Conservation (phyloP, 2,888 invertebrate species). For the Ophion costatus region DNA sequence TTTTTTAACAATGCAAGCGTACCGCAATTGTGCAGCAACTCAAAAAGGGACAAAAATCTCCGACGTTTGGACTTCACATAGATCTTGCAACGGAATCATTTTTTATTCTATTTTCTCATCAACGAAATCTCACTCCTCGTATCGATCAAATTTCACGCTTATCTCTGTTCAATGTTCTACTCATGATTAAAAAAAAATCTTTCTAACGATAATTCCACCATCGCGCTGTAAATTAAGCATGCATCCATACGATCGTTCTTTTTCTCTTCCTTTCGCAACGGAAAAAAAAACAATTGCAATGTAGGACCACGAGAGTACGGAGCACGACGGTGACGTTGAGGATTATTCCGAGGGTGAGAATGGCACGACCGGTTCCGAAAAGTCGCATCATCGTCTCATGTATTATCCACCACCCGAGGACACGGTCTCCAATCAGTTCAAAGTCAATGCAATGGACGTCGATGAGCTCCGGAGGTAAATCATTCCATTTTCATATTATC, state of each 20-base stretch:
- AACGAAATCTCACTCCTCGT: constrained; percentile 38
- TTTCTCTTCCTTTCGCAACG: not conserved
- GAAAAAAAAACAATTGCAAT: constrained; percentile 34
- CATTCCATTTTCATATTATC: constrained; percentile 59
- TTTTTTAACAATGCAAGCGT: no score
- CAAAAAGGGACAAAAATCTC: no score
- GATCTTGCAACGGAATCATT: constrained; percentile 14
- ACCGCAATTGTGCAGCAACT: no score
- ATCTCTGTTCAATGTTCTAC: constrained; percentile 48
- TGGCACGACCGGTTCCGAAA: constrained; percentile 88
- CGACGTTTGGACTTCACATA: not conserved
- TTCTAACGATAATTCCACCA: constrained; percentile 33
- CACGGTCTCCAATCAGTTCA: constrained; percentile 89
- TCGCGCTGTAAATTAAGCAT: constrained; percentile 62
- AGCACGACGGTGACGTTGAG: constrained; percentile 94
- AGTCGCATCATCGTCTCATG: constrained; percentile 86
- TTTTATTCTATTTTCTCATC: constrained; percentile 26
- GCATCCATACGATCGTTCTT: constrained; percentile 56
- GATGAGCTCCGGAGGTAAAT: constrained; percentile 90
- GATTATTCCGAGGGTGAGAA: constrained; percentile 91
- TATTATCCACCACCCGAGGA: constrained; percentile 90
- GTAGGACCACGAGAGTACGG: constrained; percentile 87
- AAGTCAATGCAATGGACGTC: constrained; percentile 94
- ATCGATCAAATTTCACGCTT: constrained; percentile 55
- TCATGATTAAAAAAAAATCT: constrained; percentile 50